Conservation (phyloP, 2,113 vertebrate species). For the Opisthocomus hoazin region DNA sequence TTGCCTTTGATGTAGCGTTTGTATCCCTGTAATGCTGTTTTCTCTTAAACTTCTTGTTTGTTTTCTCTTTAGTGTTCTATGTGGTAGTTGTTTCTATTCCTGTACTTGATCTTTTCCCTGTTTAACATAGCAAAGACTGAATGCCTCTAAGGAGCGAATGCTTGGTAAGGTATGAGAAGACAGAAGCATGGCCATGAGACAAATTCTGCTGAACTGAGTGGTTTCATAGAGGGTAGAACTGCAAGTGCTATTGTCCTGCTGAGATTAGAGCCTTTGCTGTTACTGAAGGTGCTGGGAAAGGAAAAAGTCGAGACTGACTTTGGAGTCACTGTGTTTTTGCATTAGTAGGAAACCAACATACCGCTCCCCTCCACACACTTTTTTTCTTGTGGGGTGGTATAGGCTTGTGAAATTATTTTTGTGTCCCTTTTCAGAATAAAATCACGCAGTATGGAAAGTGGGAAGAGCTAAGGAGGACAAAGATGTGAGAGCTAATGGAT, state of each 20-base stretch:
- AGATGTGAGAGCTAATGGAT: neutral
- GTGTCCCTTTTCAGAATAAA: neutral
- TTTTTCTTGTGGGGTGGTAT: fast-evolving
- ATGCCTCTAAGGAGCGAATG: neutral
- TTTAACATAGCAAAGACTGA: neutral
- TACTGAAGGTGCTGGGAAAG: neutral
- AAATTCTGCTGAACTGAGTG: neutral
- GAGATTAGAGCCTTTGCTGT: neutral
- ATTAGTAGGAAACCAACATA: neutral
- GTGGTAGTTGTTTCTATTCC: neutral
- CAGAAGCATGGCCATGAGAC: neutral
- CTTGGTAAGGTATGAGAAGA: neutral
- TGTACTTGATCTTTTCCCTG: neutral
- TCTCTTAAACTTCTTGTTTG: neutral
- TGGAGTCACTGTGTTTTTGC: neutral
- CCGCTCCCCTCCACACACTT: fast-evolving
- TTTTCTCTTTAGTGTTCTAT: neutral
- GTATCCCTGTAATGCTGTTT: neutral
- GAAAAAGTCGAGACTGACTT: neutral
- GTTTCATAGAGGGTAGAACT: neutral
- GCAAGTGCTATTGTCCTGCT: neutral
- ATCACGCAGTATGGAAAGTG: neutral
- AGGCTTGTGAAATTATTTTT: neutral
- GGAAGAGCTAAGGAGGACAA: neutral
- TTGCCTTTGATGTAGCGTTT: neutral